Conservation (phyloP, 2,113 vertebrate genomes). For the Poicephalus meyeri region DNA sequence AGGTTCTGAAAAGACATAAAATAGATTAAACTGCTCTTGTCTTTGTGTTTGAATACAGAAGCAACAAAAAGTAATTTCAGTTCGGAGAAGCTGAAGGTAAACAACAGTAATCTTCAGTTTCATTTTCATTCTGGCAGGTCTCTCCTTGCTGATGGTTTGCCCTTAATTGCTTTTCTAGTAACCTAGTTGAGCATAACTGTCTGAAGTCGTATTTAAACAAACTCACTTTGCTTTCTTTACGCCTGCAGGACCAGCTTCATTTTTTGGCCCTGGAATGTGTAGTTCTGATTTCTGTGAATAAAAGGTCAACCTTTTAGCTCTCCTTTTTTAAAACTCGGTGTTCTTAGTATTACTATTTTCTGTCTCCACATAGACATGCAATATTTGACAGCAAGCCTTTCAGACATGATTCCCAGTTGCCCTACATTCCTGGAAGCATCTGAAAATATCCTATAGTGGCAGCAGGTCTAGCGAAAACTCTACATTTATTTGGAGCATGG, state of each 20-base stretch:
- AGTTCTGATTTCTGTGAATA: neutral
- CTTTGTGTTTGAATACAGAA: slow-evolving; percentile 49
- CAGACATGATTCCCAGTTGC: neutral
- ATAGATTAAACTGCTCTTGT: slow-evolving; percentile 55
- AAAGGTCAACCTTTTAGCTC: neutral
- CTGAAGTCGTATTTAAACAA: slow-evolving; percentile 41
- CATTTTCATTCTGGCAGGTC: slow-evolving; percentile 55
- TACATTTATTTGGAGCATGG: neutral
- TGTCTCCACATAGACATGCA: neutral
- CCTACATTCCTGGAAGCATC: neutral
- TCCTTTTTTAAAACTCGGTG: neutral
- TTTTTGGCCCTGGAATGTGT: neutral
- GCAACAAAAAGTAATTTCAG: slow-evolving; percentile 66
- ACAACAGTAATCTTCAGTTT: slow-evolving; percentile 64
- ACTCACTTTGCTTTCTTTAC: slow-evolving; percentile 19
- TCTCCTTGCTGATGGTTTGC: slow-evolving; percentile 15
- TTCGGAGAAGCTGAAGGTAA: slow-evolving; percentile 58
- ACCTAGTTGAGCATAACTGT: slow-evolving; percentile 39
- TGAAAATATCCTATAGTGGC: neutral
- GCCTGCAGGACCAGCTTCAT: neutral
- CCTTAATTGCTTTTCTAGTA: slow-evolving; percentile 68
- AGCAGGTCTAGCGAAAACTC: neutral
- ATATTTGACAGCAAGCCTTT: neutral
- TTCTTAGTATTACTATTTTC: neutral
- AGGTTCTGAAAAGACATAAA: slow-evolving; percentile 15